These are phyloP conservation scores for Leptinotarsa rubiginosa DNA, from an alignment of 2,888 invertebrate genomes.

Conservation along the genomic window DNA sequence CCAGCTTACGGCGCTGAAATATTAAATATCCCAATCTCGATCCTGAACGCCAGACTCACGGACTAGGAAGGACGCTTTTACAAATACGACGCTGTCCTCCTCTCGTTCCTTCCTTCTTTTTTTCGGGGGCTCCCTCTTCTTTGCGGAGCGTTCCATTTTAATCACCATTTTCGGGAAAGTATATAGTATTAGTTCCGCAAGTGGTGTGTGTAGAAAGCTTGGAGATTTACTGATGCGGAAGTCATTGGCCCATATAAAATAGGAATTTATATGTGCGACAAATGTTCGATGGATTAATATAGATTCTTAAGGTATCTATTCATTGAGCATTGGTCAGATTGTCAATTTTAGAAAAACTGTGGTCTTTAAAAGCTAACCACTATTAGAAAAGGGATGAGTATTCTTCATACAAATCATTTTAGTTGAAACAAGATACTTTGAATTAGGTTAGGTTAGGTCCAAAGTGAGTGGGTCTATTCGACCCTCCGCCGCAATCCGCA, in stretches of 20 bases:
- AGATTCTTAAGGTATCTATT: too few relatives aligned
- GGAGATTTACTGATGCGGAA: not conserved
- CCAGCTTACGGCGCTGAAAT: constrained; percentile 63
- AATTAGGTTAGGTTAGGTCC: too few relatives aligned
- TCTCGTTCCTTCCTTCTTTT: constrained; percentile 18
- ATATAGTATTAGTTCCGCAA: constrained; percentile 3
- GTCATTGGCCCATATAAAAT: not conserved
- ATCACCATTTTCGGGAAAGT: constrained; percentile 38
- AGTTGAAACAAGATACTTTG: too few relatives aligned
- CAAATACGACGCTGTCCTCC: constrained; percentile 37
- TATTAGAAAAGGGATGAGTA: too few relatives aligned
- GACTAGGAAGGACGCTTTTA: constrained; percentile 35
- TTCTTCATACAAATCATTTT: too few relatives aligned
- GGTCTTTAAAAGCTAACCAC: too few relatives aligned
- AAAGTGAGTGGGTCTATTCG: too few relatives aligned
- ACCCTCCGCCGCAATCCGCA: too few relatives aligned
- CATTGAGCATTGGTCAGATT: too few relatives aligned
- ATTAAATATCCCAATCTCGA: constrained; percentile 59
- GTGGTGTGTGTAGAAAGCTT: not conserved
- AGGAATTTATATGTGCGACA: not conserved
- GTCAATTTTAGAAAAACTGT: too few relatives aligned
- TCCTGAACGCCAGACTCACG: constrained; percentile 27
- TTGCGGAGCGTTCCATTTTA: constrained; percentile 35
- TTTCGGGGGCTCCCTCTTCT: constrained; percentile 27
- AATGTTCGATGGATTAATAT: not conserved